A percentile compares a stretch with the other conserved stretches of the same genome.
phyloP scores from a whole-genome alignment of 2,113 vertebrate genomes.

The Odocoileus hemionus region DNA sequence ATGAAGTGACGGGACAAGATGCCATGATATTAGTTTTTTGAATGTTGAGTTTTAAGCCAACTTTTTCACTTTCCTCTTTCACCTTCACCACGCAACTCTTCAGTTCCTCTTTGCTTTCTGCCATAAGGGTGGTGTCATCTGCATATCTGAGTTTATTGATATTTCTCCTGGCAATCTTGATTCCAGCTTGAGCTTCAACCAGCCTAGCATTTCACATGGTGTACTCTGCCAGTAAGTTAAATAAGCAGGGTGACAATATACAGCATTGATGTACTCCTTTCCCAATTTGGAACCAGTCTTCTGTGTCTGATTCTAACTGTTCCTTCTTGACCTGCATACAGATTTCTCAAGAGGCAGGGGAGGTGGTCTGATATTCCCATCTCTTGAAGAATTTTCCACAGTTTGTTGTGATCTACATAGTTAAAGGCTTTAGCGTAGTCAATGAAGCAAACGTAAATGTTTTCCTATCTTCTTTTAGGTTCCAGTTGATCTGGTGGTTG shows the following conservation, averaged over 20 bases:
- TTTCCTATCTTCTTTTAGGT: neutral
- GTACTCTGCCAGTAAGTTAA: neutral
- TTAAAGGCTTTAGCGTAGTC: neutral
- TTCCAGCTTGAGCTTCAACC: neutral
- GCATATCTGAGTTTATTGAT: neutral
- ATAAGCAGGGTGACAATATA: neutral
- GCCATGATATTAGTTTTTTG: neutral
- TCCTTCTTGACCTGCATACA: neutral
- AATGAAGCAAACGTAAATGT: neutral
- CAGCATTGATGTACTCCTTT: neutral
- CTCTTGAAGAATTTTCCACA: neutral
- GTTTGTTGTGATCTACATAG: neutral
- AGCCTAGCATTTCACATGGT: neutral
- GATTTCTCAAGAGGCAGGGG: neutral
- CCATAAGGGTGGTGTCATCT: neutral
- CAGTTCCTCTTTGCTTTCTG: neutral
- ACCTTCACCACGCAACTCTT: neutral
- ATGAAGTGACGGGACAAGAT: neutral
- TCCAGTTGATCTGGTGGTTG: neutral
- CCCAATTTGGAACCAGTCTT: neutral
- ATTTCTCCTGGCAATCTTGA: neutral
- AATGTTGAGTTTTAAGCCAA: neutral
- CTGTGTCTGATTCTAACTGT: neutral
- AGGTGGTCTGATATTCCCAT: neutral
- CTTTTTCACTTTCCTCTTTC: neutral